These are phyloP conservation scores for Benthosema pterotum DNA, from an alignment of 2,797 vertebrate genomes.

Conservation along the genomic window DNA sequence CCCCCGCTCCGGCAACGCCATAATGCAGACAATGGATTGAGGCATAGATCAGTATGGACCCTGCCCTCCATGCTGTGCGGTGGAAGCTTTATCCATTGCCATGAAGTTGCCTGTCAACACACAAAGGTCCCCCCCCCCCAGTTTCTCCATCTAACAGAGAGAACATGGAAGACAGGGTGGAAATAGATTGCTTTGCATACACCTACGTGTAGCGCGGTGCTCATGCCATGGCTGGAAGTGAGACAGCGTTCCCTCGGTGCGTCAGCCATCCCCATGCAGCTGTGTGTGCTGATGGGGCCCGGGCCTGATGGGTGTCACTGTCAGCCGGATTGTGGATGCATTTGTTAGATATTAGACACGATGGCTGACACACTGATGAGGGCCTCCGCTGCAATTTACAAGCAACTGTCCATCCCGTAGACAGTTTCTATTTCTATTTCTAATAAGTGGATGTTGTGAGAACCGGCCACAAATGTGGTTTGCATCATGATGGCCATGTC, in stretches of 20 bases:
- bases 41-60: constrained; percentile 51
- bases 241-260: constrained; percentile 63
- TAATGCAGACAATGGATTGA: constrained; percentile 44
- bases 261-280: constrained; percentile 64
- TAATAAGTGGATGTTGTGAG: constrained; percentile 20
- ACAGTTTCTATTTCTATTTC: constrained; percentile 35
- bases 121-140: constrained; percentile 16
- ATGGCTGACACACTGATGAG: constrained; percentile 50
- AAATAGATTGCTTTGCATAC: constrained; percentile 72
- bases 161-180: constrained; percentile 46
- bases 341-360: constrained; percentile 67
- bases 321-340: constrained; percentile 69
- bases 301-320: constrained; percentile 49
- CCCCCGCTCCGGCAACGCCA: constrained; percentile 27
- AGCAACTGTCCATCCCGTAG: constrained; percentile 31
- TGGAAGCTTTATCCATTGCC: constrained; percentile 50
- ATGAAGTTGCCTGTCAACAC: constrained; percentile 56
- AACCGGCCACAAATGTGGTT: constrained; percentile 6
- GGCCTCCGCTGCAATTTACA: constrained; percentile 56
- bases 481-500: constrained; percentile 6
- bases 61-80: constrained; percentile 53
- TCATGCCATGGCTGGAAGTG: constrained; percentile 69
- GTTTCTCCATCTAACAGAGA: constrained; percentile 33
- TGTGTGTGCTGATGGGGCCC: constrained; percentile 63
- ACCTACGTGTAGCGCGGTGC: constrained; percentile 62